phyloP scores from a whole-genome alignment of 2,888 invertebrate species.

The Idaea biselata region DNA sequence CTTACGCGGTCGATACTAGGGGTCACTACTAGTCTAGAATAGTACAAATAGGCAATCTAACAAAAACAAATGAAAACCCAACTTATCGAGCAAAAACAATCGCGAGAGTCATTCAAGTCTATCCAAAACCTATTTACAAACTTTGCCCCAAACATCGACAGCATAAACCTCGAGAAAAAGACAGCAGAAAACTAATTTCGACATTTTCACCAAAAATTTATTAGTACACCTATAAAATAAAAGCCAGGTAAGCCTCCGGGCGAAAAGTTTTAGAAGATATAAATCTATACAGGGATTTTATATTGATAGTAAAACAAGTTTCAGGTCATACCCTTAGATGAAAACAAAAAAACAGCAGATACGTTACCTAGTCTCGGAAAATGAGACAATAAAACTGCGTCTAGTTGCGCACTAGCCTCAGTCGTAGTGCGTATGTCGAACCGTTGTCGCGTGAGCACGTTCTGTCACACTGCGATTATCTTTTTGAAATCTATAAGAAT shows the following conservation, averaged over 20 bases:
- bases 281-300: conserved; percentile 49
- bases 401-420: no score
- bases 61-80: background rate
- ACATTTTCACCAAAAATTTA: background rate
- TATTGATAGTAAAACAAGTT: conserved; percentile 47
- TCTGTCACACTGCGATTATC: no score
- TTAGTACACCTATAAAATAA: background rate
- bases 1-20: no score
- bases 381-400: no score
- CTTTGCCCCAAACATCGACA: background rate
- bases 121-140: background rate
- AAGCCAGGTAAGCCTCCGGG: background rate
- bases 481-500: no score
- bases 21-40: no score
- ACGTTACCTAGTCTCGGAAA: no score
- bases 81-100: background rate
- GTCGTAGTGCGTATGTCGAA: no score
- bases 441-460: no score
- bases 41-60: background rate
- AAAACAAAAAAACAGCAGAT: no score
- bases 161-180: background rate
- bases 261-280: conserved; percentile 31
- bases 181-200: background rate
- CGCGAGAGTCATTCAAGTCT: background rate
- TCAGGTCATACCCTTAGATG: conserved; percentile 41